A percentile compares a stretch with the other conserved stretches of the same genome.
These are phyloP conservation scores for Phengaris arion DNA, from an alignment of 2,888 invertebrate genomes.

Conservation along the genomic window DNA sequence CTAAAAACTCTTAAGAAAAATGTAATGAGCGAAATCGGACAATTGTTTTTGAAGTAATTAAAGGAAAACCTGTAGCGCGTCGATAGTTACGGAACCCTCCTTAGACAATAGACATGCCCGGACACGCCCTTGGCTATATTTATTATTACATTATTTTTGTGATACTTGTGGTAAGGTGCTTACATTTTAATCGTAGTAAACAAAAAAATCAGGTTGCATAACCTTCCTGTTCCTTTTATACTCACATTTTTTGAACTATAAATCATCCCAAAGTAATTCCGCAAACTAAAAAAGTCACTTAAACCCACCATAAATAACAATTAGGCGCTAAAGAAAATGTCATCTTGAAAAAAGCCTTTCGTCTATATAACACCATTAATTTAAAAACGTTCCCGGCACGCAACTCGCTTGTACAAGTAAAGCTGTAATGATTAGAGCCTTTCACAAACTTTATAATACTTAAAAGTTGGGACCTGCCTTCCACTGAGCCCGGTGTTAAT, in stretches of 20 bases:
- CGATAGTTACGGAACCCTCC: too few relatives aligned
- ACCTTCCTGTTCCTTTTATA: not conserved
- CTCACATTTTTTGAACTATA: conserved; percentile 6
- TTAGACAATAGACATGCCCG: too few relatives aligned
- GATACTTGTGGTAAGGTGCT: too few relatives aligned
- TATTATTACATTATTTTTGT: too few relatives aligned
- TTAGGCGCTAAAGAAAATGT: conserved; percentile 28
- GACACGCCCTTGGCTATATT: too few relatives aligned
- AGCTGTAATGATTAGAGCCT: conserved; percentile 71
- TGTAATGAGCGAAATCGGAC: too few relatives aligned
- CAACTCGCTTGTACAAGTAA: conserved; percentile 45
- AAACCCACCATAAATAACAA: conserved; percentile 21
- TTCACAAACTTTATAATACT: conserved; percentile 70
- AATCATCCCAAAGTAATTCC: conserved; percentile 9
- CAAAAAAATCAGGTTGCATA: not conserved
- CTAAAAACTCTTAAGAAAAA: too few relatives aligned
- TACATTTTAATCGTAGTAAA: not conserved
- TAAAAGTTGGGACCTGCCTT: conserved; percentile 66
- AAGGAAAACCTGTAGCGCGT: too few relatives aligned
- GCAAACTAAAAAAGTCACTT: conserved; percentile 17
- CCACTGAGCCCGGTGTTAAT: conserved; percentile 70
- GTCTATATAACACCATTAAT: conserved; percentile 34
- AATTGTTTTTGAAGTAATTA: too few relatives aligned
- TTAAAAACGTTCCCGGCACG: conserved; percentile 38
- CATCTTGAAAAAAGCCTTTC: conserved; percentile 27